Conservation (phyloP, 2,888 invertebrate genomes). For the Perithous albicinctus region DNA sequence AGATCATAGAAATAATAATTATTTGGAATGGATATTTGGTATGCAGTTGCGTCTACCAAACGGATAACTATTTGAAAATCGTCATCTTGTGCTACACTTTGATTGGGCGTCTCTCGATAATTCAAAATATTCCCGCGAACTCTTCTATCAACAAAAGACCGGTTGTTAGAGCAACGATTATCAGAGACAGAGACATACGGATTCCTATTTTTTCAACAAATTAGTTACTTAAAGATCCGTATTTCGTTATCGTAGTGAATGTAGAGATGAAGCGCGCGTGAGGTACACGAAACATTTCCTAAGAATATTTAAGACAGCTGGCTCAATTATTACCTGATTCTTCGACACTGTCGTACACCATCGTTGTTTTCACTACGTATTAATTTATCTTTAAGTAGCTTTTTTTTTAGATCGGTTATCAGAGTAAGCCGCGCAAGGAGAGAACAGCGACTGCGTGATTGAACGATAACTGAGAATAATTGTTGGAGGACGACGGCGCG, state of each 20-base stretch:
- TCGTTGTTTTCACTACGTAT: constrained; percentile 58
- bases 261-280: constrained; percentile 8
- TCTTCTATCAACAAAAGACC: background rate
- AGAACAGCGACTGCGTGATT: constrained; percentile 2
- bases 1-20: no score
- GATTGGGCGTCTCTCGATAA: background rate
- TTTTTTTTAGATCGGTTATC: constrained; percentile 21
- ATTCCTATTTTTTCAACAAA: constrained; percentile 74
- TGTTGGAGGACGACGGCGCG: constrained; percentile 10
- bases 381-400: constrained; percentile 35
- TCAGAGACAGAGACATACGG: constrained; percentile 38
- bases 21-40: background rate
- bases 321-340: constrained; percentile 57
- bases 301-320: constrained; percentile 46
- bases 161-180: constrained; percentile 10
- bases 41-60: background rate
- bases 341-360: constrained; percentile 48
- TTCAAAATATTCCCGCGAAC: constrained; percentile 10
- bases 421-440: constrained; percentile 4
- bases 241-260: constrained; percentile 35
- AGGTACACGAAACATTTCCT: constrained; percentile 36
- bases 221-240: constrained; percentile 74
- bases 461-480: constrained; percentile 33
- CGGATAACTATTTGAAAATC: background rate
- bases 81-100: background rate